phyloP scores from a whole-genome alignment of 1,140 invertebrate genomes.

The Musca domestica region DNA sequence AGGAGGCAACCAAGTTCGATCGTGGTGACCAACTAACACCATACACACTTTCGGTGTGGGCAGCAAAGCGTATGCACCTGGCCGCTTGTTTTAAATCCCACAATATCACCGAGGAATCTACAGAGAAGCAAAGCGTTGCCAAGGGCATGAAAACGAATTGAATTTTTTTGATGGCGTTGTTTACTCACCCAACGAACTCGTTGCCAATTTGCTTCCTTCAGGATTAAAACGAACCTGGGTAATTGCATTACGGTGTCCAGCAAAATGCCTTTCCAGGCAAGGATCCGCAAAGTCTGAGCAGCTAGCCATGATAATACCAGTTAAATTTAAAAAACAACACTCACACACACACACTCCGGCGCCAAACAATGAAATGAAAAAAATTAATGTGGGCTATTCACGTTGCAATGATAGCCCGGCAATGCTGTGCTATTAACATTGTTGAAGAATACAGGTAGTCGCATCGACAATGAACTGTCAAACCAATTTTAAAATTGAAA shows the following conservation, averaged over 20 bases:
- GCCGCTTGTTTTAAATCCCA: constrained; percentile 71
- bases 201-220: constrained; percentile 71
- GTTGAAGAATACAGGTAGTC: too few relatives aligned
- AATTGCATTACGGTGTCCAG: constrained; percentile 73
- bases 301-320: too few relatives aligned
- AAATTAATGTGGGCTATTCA: too few relatives aligned
- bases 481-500: too few relatives aligned
- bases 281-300: constrained; percentile 55
- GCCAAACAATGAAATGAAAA: too few relatives aligned
- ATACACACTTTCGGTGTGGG: constrained; percentile 65
- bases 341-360: too few relatives aligned
- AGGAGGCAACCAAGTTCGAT: constrained; percentile 77
- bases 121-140: not conserved
- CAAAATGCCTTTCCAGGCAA: constrained; percentile 71
- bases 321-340: too few relatives aligned
- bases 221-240: constrained; percentile 77
- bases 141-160: too few relatives aligned
- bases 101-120: constrained; percentile 69
- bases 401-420: too few relatives aligned
- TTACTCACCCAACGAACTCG: constrained; percentile 63
- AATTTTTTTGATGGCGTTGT: too few relatives aligned
- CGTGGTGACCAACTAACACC: constrained; percentile 75
- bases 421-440: too few relatives aligned
- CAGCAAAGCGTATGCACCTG: constrained; percentile 66
- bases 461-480: too few relatives aligned